Percentiles rank a stretch among this genome's conserved stretches.
Conservation (phyloP, 2,797 vertebrate genomes). For the Dicrostonyx torquatus region DNA sequence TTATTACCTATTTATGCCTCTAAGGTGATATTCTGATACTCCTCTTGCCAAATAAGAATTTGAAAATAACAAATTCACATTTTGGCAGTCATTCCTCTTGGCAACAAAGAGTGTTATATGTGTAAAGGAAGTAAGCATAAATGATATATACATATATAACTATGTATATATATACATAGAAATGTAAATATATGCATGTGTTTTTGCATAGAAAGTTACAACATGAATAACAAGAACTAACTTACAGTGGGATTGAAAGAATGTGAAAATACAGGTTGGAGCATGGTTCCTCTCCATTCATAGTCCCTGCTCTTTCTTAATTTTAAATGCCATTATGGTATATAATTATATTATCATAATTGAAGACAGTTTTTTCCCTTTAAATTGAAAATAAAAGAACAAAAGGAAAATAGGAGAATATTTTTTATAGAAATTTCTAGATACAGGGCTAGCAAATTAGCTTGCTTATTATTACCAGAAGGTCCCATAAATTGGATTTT, state of each 20-base stretch:
- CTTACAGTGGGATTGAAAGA: neutral
- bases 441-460: neutral
- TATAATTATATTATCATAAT: conserved; percentile 46
- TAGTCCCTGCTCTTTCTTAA: neutral
- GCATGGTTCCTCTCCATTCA: neutral
- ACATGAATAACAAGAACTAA: neutral
- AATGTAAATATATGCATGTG: conserved; percentile 53
- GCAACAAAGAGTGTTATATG: neutral
- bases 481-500: conserved; percentile 26
- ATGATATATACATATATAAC: neutral
- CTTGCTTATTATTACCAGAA: neutral
- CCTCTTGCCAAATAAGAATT: conserved; percentile 53
- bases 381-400: conserved; percentile 23
- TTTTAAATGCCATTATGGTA: conserved; percentile 26
- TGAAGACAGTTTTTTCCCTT: neutral
- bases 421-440: neutral
- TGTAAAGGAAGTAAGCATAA: conserved; percentile 59
- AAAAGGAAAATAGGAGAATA: neutral
- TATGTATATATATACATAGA: neutral
- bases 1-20: neutral
- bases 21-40: neutral
- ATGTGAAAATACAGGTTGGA: neutral
- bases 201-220: conserved; percentile 54
- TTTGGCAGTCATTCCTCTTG: conserved; percentile 38
- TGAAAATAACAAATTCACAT: neutral